Evolutionary conservation across 1,140 invertebrate species (phyloP).

Genomic region (Antheraea mylitta): DNA sequence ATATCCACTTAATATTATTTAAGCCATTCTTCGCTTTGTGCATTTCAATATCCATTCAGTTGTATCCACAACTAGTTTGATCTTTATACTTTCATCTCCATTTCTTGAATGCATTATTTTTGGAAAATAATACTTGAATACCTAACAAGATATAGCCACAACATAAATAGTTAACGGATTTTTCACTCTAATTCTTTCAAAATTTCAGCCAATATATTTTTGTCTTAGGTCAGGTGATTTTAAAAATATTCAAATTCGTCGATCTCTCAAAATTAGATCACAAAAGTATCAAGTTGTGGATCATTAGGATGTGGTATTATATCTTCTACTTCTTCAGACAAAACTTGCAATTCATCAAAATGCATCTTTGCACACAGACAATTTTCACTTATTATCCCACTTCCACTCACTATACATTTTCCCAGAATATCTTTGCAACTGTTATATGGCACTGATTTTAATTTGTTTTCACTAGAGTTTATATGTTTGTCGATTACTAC

Average conservation of each 20-base stretch:
- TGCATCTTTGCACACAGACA: slow-evolving; percentile 67
- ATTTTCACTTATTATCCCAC: slow-evolving; percentile 57
- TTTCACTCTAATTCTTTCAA: too few relatives aligned
- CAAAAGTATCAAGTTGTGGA: neutral
- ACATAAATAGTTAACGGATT: too few relatives aligned
- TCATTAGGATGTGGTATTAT: slow-evolving; percentile 49
- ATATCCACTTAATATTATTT: too few relatives aligned
- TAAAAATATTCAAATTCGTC: neutral
- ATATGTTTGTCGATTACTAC: neutral
- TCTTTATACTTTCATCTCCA: too few relatives aligned
- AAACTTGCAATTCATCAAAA: slow-evolving; percentile 46
- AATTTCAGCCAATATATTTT: too few relatives aligned
- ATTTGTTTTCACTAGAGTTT: slow-evolving; percentile 16
- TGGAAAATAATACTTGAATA: too few relatives aligned
- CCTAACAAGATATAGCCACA: too few relatives aligned
- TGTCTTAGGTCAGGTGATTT: too few relatives aligned
- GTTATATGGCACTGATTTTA: slow-evolving; percentile 42
- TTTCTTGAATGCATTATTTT: too few relatives aligned
- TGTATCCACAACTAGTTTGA: too few relatives aligned
- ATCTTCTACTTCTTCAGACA: slow-evolving; percentile 64
- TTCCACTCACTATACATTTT: slow-evolving; percentile 65
- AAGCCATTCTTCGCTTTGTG: too few relatives aligned
- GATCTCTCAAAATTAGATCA: neutral
- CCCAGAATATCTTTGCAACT: slow-evolving; percentile 63
- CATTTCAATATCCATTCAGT: too few relatives aligned